Base-by-base conservation (phyloP, 53 echinoderm and acorn worm species). In the Arbacia lixula region DNA sequence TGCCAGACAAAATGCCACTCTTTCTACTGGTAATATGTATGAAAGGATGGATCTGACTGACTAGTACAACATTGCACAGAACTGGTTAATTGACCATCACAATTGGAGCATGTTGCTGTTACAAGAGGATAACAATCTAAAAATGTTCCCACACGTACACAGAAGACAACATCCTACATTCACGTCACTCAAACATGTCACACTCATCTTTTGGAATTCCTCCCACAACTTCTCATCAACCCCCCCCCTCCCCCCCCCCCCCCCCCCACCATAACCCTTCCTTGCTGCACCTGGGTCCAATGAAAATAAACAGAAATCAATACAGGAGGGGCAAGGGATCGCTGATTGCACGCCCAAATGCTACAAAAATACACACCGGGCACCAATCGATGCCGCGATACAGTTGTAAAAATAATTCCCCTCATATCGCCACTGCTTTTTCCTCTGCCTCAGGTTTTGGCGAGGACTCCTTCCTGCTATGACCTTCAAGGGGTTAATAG, bases 271-370 rank as follows among this genome's bases (percentile, higher is more conserved):
- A 53, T 39, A 6, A 53, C 16, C 31, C 27, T 60, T 43, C 12
- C 46, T 71, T n/a, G n/a, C 24, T 38, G 38, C 60, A 78, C 58
- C 79, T 78, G 79, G 79, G 39, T 31, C 40, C 60, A 24, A 39
- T 28, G 25, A 78, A 78, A 78, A 78, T 78, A 78, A 78, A 78
- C 79, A 78, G 60, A 78, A 78, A 78, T 78, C 79, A 78, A 78
- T 78, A 57, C 36, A 78, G n/a, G 43, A 28, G 79, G 79, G 53
- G 75, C 75, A 78, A 37, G 26, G 30, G 60, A 25, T 29, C 79
- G 14, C 21, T 37, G 26, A 78, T 40, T 57, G 60, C 79, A 36
- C 37, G 25, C 79, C 79, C 41, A 78, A 78, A 78, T 78, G 79
- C 79, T 78, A 78, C 79, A 60, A 78, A 78, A 78, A 78, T 78